Base-by-base conservation (phyloP, 2,888 invertebrate genomes). In the Lasius platythorax region DNA sequence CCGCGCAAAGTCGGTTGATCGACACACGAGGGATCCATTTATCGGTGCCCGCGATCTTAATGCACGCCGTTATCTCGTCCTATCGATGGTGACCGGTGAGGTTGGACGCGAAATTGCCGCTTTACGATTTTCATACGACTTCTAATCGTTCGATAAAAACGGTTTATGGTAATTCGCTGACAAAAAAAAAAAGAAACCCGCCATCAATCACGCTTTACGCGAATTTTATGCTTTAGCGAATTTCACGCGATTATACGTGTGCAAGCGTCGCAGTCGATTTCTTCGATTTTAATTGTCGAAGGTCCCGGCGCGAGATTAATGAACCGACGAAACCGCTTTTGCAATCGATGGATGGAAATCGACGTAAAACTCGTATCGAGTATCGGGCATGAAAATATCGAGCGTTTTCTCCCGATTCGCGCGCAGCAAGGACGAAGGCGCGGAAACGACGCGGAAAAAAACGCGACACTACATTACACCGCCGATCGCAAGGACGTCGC, bases 391-490 rank as follows among this genome's bases (percentile, higher is more conserved):
- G 66, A 61, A 67, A 37, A 75, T 33, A 40, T 18, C 15, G 56
- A 53, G 8, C 56, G 64, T 85, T 83, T 76, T 72, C 83, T 72
- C 56, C 40, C 46, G 40, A 63, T 70, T 43, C 67, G 64, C 56
- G 30, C 73, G 72, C 43, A 50, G 73, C 90, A 90, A 91, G 92
- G 91, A 90, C 88, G 76, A 61, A 40, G 53, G 56, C 9, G 11
- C 40, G 83, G 74, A 58, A 74, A 83, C 70, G 82, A 68, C 12
- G 50, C 46, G 2, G 23, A 63, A 83, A 82, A 23, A 87, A 86
- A 83, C 84, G 88, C 70, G 70, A 73, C 53, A 53, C 53, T 53
- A 8, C 8, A n/a, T 53, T 53, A 53, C 53, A 8, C 3, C 53
- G 46, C 46, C 18, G 37, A 66, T 72, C 72, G 85, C 86, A 79